Evolutionary conservation across 2,888 invertebrate genomes (phyloP), one percentile per base, ranked within the genome.

Genomic region (Shargacucullia verbasci): DNA sequence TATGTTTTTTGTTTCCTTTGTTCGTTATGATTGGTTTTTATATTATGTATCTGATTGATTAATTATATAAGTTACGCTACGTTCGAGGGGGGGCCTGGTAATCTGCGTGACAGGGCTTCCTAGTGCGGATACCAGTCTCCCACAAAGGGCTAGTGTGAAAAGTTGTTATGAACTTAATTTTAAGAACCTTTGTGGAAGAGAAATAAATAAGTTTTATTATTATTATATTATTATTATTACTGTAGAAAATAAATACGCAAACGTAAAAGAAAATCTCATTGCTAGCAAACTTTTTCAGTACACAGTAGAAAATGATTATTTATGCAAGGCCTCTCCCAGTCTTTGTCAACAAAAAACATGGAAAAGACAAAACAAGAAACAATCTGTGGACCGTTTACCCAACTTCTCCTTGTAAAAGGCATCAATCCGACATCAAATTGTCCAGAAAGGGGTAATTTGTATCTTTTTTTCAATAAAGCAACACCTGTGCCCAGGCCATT

Each of bases 401-500:
- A 66, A 74, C 55, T 73, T 70, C 49, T 60, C 68, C 71, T 71
- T 76, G 74, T 76, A 75, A 69, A 72, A 73, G 69, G 78, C 82
- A 89, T 87, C 85, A 85, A 86, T 85, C 81, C 79, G 69, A 77
- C 84, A 87, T 87, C 86, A 89, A 84, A 86, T 85, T 84, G 81
- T 72, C 81, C 81, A 83, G 83, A 86, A 89, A 88, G 83, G 86
- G 86, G 91, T 88, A 87, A 91, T 92, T 91, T 89, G 89, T 91
- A 89, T 91, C 89, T 91, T 91, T 92, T 88, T 92, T 92, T 91
- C 91, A 92, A 92, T 92, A 92, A 89, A 91, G 82, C 83, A 90
- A 87, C 93, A 94, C 93, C 92, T 92, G 92, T 83, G 89, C 82
- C 74, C 80, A 34, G 74, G 78, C 89, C 86, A 88, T 88, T 92